Percentiles rank a stretch among this genome's conserved stretches.
Conservation (phyloP, 2,113 vertebrate genomes). For the Sapajus apella region DNA sequence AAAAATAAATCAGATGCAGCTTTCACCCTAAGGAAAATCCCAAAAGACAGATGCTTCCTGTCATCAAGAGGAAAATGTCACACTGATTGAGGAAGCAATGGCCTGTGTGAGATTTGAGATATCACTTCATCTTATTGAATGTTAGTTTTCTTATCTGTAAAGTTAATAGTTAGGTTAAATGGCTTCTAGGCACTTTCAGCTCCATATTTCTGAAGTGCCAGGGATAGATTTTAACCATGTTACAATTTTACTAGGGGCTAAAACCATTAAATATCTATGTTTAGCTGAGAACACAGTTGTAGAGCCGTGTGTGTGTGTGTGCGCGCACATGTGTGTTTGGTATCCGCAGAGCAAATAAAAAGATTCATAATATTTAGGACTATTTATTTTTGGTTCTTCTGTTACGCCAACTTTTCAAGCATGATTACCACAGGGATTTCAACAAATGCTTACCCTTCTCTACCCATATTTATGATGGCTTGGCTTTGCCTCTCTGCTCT, state of each 20-base stretch:
- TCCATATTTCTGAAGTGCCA: background rate
- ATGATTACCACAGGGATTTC: background rate
- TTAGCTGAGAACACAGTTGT: background rate
- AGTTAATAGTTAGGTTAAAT: background rate
- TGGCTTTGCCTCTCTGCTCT: background rate
- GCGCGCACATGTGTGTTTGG: background rate
- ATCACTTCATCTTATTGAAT: background rate
- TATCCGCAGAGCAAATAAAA: background rate
- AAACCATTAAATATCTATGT: background rate
- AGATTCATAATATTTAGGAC: background rate
- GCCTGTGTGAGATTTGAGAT: background rate
- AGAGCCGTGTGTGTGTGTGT: background rate
- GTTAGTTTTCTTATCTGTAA: background rate
- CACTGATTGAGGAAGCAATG: background rate
- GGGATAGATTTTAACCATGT: background rate
- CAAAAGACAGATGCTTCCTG: background rate
- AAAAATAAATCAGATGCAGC: constrained; percentile 4
- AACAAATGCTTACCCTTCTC: background rate
- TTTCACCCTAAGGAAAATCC: background rate
- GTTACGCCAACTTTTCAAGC: background rate
- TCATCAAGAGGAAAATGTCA: background rate
- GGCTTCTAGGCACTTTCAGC: background rate
- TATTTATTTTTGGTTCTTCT: background rate
- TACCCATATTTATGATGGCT: background rate
- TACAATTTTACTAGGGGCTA: background rate